A percentile compares a stretch with the other conserved stretches of the same genome.
Evolutionary conservation across 2,888 invertebrate species (phyloP).

Genomic region (Glomeris marginata): DNA sequence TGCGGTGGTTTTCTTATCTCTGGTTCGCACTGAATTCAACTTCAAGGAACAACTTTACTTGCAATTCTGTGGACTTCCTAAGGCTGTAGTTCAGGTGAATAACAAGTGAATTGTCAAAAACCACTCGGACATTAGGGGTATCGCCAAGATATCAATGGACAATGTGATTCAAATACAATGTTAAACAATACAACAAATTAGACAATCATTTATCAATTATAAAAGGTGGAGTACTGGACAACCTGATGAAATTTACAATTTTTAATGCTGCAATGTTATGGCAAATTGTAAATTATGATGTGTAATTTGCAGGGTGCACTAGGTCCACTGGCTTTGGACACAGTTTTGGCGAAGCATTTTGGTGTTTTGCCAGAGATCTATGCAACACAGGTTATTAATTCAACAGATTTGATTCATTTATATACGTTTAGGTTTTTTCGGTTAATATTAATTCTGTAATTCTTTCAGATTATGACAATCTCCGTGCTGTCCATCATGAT

Average conservation of each 20-base stretch:
- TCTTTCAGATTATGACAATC: background rate
- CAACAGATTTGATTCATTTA: no score
- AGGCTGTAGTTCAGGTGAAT: conserved; percentile 82
- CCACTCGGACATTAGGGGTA: no score
- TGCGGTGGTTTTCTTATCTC: conserved; percentile 28
- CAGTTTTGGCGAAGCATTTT: conserved; percentile 8
- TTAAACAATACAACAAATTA: no score
- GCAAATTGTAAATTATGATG: background rate
- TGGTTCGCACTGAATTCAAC: conserved; percentile 57
- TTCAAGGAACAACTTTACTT: conserved; percentile 82
- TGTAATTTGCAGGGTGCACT: conserved; percentile 46
- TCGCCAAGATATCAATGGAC: no score
- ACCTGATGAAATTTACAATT: no score
- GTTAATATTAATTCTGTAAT: background rate
- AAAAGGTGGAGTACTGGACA: no score
- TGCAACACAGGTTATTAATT: background rate
- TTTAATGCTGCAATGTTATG: background rate
- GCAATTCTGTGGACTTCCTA: conserved; percentile 83
- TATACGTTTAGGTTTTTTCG: background rate
- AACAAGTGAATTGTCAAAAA: no score
- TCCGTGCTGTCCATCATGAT: conserved; percentile 4
- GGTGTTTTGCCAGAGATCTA: conserved; percentile 2
- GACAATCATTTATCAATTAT: no score
- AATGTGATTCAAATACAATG: no score
- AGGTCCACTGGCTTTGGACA: conserved; percentile 45